phyloP scores from a whole-genome alignment of 2,888 invertebrate species.

The Hyalella azteca region DNA sequence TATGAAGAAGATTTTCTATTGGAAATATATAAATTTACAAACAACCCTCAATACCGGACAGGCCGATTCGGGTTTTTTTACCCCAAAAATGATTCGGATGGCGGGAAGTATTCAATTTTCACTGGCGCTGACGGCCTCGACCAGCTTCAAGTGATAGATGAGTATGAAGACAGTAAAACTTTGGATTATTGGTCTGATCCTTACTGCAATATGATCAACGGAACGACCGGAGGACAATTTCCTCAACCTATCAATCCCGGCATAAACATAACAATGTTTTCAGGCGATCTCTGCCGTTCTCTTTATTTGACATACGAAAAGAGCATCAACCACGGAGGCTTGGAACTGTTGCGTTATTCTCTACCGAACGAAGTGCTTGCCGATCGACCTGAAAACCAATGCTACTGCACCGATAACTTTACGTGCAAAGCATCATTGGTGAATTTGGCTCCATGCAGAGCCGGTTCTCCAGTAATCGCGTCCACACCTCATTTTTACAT shows the following conservation, averaged over 20 bases:
- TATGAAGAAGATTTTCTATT: constrained; percentile 76
- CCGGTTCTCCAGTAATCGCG: constrained; percentile 72
- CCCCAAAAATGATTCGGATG: constrained; percentile 33
- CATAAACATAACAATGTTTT: constrained; percentile 25
- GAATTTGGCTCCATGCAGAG: constrained; percentile 51
- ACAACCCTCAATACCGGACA: constrained; percentile 42
- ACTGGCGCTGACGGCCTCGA: constrained; percentile 21
- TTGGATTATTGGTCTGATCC: constrained; percentile 34
- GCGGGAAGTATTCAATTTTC: constrained; percentile 22
- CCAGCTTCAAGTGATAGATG: constrained; percentile 28
- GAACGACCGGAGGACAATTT: constrained; percentile 40
- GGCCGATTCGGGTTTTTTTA: constrained; percentile 52
- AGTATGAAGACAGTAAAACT: neutral
- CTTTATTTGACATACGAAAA: constrained; percentile 60
- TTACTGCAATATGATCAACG: constrained; percentile 39
- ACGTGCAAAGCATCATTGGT: constrained; percentile 52
- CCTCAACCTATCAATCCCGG: constrained; percentile 9
- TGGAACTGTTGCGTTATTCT: constrained; percentile 60
- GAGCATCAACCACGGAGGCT: constrained; percentile 59
- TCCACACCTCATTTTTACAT: constrained; percentile 75
- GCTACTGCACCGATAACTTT: constrained; percentile 59
- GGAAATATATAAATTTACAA: constrained; percentile 37
- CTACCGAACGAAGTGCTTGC: constrained; percentile 45
- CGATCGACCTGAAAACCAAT: constrained; percentile 59
- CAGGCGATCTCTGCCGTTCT: constrained; percentile 58